Evolutionary conservation across 1,140 invertebrate genomes (phyloP).

Genomic region (Plutomurus gul): DNA sequence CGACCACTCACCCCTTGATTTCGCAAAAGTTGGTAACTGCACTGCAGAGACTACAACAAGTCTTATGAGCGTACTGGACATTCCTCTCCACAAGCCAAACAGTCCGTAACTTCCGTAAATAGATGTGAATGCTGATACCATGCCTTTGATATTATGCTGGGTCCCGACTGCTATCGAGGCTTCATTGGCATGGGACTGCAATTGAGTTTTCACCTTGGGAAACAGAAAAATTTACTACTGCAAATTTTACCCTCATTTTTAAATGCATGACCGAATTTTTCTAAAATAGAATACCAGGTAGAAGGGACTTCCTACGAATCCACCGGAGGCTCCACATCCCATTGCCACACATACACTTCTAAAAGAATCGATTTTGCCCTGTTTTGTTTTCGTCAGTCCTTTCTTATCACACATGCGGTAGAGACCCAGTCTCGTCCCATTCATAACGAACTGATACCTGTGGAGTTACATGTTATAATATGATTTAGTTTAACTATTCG

Average conservation of each 20-base stretch:
- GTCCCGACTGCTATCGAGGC: slow-evolving; percentile 80
- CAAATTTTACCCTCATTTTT: not conserved
- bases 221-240: not conserved
- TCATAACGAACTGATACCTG: slow-evolving; percentile 74
- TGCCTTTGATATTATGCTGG: slow-evolving; percentile 77
- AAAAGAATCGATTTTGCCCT: slow-evolving; percentile 72
- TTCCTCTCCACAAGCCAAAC: slow-evolving; percentile 76
- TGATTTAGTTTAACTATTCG: too few relatives aligned
- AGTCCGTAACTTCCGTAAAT: slow-evolving; percentile 75
- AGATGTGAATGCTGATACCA: slow-evolving; percentile 68
- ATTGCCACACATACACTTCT: slow-evolving; percentile 70
- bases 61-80: slow-evolving; percentile 72
- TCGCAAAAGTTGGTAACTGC: slow-evolving; percentile 62
- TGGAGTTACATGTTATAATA: too few relatives aligned
- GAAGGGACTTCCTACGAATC: slow-evolving; percentile 70
- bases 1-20: slow-evolving; percentile 35
- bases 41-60: slow-evolving; percentile 79
- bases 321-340: slow-evolving; percentile 74
- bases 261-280: not conserved
- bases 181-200: slow-evolving; percentile 77
- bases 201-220: slow-evolving; percentile 78
- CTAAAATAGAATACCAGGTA: not conserved
- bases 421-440: slow-evolving; percentile 73
- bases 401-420: slow-evolving; percentile 75
- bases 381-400: slow-evolving; percentile 69